These are phyloP conservation scores for Proisotoma minuta DNA, from an alignment of 2,888 invertebrate species.

Conservation along the genomic window DNA sequence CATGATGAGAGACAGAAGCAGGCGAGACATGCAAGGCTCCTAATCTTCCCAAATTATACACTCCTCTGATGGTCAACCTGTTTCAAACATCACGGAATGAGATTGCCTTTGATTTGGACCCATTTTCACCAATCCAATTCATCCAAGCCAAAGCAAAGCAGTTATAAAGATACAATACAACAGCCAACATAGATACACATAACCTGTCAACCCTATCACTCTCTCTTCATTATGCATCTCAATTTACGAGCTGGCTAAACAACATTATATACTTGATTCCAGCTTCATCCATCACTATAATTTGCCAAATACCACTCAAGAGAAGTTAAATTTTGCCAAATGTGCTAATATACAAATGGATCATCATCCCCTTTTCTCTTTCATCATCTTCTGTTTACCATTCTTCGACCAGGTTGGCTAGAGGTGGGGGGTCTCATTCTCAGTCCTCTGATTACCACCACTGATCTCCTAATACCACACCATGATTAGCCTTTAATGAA, in stretches of 20 bases:
- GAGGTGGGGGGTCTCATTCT: conserved; percentile 13
- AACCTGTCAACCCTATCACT: conserved; percentile 3
- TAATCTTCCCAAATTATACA: conserved; percentile 20
- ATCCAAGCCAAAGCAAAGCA: background rate
- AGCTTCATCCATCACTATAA: background rate
- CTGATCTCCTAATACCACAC: background rate
- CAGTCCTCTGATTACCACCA: background rate
- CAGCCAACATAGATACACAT: background rate
- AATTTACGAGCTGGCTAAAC: background rate
- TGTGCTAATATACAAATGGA: background rate
- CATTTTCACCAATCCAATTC: conserved; percentile 11
- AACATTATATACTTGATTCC: background rate
- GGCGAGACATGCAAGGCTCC: conserved; percentile 10
- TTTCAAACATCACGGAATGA: conserved; percentile 12
- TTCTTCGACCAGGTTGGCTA: background rate
- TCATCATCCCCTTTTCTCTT: too few relatives aligned
- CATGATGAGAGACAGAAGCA: conserved; percentile 9
- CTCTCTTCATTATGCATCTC: conserved; percentile 3
- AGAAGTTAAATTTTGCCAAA: too few relatives aligned
- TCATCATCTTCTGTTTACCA: background rate
- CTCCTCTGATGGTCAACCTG: conserved; percentile 16
- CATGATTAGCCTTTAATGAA: background rate
- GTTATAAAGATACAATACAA: background rate
- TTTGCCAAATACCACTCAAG: background rate
- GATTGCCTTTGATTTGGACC: conserved; percentile 16